Evolutionary conservation across 30 jellyfish, hydroid and myxozoan species (phyloP).

Genomic region (Euphysa ruthae): DNA sequence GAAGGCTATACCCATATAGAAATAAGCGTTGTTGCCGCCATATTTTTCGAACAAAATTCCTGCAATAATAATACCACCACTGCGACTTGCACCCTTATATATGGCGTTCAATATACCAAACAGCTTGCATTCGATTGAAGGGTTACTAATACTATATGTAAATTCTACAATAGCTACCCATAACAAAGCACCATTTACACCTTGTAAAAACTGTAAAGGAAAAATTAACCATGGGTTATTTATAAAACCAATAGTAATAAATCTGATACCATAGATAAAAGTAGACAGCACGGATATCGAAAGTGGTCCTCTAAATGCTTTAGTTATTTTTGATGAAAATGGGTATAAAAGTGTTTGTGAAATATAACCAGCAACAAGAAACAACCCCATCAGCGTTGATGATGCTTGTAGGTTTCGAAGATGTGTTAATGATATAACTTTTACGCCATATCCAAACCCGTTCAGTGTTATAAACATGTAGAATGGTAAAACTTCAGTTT

Average conservation of each 20-base stretch:
- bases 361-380: neutral
- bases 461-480: neutral
- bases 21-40: neutral
- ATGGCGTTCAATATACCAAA: neutral
- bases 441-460: neutral
- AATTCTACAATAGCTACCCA: neutral
- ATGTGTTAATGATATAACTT: neutral
- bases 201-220: neutral
- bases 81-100: neutral
- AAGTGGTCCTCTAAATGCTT: neutral
- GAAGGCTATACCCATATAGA: neutral
- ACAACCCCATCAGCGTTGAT: neutral
- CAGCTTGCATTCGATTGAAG: neutral
- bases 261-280: neutral
- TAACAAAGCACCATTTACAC: neutral
- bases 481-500: neutral
- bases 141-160: neutral
- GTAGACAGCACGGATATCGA: neutral
- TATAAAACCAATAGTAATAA: neutral
- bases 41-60: neutral
- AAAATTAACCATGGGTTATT: neutral
- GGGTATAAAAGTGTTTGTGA: neutral
- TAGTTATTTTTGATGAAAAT: neutral
- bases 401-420: neutral
- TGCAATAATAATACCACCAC: neutral